Percentiles rank a stretch among this genome's conserved stretches.
These are phyloP conservation scores for Pitta sordida DNA, from an alignment of 2,113 vertebrate species.

Conservation along the genomic window DNA sequence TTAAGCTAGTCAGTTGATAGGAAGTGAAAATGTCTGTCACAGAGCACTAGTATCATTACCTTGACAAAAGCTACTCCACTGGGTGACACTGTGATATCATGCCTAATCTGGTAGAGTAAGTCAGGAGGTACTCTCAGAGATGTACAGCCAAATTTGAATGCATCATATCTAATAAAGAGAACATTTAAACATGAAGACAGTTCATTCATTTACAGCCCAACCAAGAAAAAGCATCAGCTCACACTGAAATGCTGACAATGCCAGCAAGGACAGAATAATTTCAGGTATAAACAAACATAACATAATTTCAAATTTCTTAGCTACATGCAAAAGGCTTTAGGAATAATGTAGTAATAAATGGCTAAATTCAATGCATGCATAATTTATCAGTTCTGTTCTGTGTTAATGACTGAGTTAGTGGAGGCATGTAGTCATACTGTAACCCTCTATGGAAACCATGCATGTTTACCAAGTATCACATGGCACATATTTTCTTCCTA, in stretches of 20 bases:
- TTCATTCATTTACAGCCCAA: not conserved
- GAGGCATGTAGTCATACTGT: not conserved
- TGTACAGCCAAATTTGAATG: slow-evolving; percentile 94
- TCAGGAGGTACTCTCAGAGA: slow-evolving; percentile 91
- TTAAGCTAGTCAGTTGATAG: not conserved
- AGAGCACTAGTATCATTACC: slow-evolving; percentile 73
- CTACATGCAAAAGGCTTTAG: not conserved
- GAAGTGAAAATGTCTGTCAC: not conserved
- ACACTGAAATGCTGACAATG: not conserved
- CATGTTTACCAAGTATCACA: not conserved
- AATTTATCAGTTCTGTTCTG: not conserved
- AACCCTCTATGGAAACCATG: not conserved
- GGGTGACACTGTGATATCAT: slow-evolving; percentile 93
- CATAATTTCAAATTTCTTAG: not conserved
- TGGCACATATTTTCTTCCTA: not conserved
- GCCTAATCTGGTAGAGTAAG: slow-evolving; percentile 88
- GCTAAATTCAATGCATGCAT: not conserved
- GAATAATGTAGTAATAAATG: not conserved
- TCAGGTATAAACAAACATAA: not conserved
- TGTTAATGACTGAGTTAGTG: not conserved
- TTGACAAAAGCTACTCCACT: slow-evolving; percentile 94
- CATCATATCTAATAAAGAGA: slow-evolving; percentile 82
- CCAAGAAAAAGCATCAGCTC: not conserved
- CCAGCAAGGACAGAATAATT: not conserved
- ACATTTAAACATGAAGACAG: not conserved